phyloP scores from a whole-genome alignment of 1,140 invertebrate genomes.

The Zaprionus tsacasi region DNA sequence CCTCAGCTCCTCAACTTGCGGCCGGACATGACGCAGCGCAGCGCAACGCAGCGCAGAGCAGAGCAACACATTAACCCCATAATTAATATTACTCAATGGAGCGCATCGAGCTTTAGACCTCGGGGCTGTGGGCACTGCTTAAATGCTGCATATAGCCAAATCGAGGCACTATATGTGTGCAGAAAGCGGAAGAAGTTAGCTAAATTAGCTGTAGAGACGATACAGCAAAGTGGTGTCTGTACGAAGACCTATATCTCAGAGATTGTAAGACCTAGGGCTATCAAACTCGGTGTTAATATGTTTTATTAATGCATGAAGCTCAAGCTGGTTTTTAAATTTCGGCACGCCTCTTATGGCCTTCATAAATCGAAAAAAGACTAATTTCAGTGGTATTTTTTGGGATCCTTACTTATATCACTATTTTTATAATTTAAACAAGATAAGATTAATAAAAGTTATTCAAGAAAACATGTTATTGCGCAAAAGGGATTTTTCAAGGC shows the following conservation, averaged over 20 bases:
- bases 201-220: no score
- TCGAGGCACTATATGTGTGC: background rate
- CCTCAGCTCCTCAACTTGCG: conserved; percentile 32
- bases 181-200: no score
- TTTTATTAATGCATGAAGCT: background rate
- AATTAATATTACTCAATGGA: conserved; percentile 27
- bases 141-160: background rate
- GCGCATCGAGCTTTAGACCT: background rate
- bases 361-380: background rate
- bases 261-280: background rate
- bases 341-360: background rate
- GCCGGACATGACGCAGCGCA: background rate
- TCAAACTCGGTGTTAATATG: background rate
- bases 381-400: no score
- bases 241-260: background rate
- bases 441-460: no score
- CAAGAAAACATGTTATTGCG: no score
- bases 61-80: conserved; percentile 39
- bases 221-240: background rate
- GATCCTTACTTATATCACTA: no score
- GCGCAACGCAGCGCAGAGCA: no score
- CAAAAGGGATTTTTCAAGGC: no score
- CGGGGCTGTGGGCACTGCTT: background rate
- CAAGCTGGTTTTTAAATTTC: background rate
- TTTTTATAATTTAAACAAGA: no score